Evolutionary conservation across 2,113 vertebrate genomes (phyloP).

Genomic region (Tauraco erythrolophus): DNA sequence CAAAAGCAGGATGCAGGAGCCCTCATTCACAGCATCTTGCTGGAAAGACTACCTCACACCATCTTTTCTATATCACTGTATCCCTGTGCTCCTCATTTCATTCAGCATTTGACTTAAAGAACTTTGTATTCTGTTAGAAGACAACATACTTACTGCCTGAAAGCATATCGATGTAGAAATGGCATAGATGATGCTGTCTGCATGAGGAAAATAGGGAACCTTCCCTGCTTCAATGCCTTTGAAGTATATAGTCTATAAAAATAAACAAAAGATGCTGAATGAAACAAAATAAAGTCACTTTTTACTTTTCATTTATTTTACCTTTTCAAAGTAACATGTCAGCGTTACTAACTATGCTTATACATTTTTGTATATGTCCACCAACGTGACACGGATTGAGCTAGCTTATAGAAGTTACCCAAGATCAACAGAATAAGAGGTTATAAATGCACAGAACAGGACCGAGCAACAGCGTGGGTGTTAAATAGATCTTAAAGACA

Average conservation of each 20-base stretch:
- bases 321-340: neutral
- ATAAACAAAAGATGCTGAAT: neutral
- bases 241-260: conserved; percentile 92
- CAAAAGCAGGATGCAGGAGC: neutral
- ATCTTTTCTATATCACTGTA: neutral
- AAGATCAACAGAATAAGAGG: neutral
- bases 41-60: neutral
- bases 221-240: conserved; percentile 96
- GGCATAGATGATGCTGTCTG: conserved; percentile 94
- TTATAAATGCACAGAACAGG: neutral
- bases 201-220: conserved; percentile 94
- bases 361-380: neutral
- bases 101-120: neutral
- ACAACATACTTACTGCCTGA: conserved; percentile 89
- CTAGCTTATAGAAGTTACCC: neutral
- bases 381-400: neutral
- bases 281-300: neutral
- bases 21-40: neutral
- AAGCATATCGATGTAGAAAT: conserved; percentile 97
- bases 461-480: neutral
- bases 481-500: neutral
- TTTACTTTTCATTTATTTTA: neutral
- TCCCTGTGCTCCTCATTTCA: neutral
- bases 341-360: neutral
- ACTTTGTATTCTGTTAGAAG: neutral